These are phyloP conservation scores for Misgurnus mizolepis DNA, from an alignment of 2,113 vertebrate genomes.

Conservation along the genomic window DNA sequence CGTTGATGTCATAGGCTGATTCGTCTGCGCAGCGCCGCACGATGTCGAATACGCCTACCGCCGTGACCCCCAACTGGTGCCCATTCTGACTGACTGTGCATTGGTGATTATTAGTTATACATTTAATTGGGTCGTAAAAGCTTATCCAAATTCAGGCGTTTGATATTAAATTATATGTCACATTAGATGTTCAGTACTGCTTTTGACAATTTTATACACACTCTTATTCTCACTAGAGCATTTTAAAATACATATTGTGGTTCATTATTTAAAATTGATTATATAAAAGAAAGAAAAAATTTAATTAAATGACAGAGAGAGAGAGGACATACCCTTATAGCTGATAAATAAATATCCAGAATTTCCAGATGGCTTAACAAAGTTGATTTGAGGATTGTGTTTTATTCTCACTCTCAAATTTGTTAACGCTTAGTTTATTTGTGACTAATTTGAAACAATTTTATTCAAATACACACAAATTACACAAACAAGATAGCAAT, in stretches of 20 bases:
- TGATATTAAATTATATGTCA: slow-evolving; percentile 1
- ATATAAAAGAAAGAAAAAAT: too few relatives aligned
- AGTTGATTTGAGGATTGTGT: slow-evolving; percentile 21
- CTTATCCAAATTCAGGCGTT: neutral
- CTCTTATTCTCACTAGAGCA: too few relatives aligned
- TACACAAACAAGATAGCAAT: neutral
- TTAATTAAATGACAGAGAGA: neutral
- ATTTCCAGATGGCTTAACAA: neutral
- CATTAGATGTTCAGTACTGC: neutral
- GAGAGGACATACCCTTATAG: neutral
- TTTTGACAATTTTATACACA: too few relatives aligned
- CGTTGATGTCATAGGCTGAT: too few relatives aligned
- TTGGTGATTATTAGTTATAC: neutral
- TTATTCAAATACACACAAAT: neutral
- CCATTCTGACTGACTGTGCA: neutral
- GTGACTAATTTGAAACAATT: neutral
- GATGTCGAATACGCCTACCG: too few relatives aligned
- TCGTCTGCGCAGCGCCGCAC: too few relatives aligned
- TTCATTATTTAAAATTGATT: too few relatives aligned
- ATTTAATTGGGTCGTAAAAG: neutral
- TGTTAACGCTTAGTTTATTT: neutral
- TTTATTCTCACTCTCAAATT: neutral
- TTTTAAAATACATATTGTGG: too few relatives aligned
- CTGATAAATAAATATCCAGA: neutral
- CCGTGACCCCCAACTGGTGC: neutral